A percentile compares a stretch with the other conserved stretches of the same genome.
These are phyloP conservation scores for Tanypteryx hageni DNA, from an alignment of 2,888 invertebrate species.

Conservation along the genomic window DNA sequence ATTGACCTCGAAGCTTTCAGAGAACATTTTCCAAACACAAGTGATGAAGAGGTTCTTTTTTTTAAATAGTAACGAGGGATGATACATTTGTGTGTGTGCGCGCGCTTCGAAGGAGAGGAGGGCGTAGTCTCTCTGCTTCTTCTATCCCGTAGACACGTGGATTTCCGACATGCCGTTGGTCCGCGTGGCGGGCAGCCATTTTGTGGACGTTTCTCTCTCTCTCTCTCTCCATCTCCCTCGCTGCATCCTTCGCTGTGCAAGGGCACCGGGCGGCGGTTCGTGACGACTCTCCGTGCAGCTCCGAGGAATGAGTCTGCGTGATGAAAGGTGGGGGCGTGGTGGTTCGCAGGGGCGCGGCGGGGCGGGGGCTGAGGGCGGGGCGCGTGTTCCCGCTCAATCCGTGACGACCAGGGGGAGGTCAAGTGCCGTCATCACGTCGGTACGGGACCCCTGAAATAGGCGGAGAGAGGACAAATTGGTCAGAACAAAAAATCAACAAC, in stretches of 20 bases:
- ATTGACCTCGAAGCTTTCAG: neutral
- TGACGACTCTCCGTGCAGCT: slow-evolving; percentile 64
- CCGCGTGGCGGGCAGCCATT: slow-evolving; percentile 49
- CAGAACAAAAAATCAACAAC: neutral
- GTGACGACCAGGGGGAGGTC: slow-evolving; percentile 64
- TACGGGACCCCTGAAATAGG: slow-evolving; percentile 55
- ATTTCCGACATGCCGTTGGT: slow-evolving; percentile 26
- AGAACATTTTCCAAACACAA: neutral
- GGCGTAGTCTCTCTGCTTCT: neutral
- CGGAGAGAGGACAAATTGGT: neutral
- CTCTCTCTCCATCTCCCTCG: slow-evolving; percentile 5
- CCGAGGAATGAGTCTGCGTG: slow-evolving; percentile 63
- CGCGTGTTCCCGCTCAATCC: slow-evolving; percentile 60
- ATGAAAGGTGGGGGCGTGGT: slow-evolving; percentile 63
- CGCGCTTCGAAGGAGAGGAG: neutral
- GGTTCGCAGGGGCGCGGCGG: slow-evolving; percentile 64
- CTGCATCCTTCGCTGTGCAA: slow-evolving; percentile 26
- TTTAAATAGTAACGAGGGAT: neutral
- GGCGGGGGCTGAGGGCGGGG: slow-evolving; percentile 64
- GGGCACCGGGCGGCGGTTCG: slow-evolving; percentile 53
- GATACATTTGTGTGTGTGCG: neutral
- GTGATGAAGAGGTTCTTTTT: neutral
- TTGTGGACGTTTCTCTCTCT: slow-evolving; percentile 48
- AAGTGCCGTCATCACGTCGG: slow-evolving; percentile 64
- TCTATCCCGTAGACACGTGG: neutral